Evolutionary conservation across 2,113 vertebrate genomes (phyloP).

Genomic region (Hippocampus guttulatus): DNA sequence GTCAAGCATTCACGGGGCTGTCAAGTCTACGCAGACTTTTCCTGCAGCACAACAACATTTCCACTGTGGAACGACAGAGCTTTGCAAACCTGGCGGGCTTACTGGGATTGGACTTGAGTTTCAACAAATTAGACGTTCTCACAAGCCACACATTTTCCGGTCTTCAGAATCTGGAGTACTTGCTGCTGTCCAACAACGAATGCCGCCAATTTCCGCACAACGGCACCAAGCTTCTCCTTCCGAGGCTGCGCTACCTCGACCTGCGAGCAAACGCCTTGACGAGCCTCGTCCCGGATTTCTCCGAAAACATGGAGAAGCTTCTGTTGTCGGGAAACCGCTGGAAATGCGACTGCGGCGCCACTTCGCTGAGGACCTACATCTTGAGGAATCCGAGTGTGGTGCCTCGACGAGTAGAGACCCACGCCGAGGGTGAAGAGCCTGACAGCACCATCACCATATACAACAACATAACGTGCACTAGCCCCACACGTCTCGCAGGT

Average conservation of each 20-base stretch:
- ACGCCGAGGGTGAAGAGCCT: conserved; percentile 79
- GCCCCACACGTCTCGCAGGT: conserved; percentile 71
- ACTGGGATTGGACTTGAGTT: conserved; percentile 83
- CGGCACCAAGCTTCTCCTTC: conserved; percentile 67
- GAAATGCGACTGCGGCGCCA: conserved; percentile 82
- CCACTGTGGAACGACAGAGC: conserved; percentile 76
- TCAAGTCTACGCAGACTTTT: conserved; percentile 86
- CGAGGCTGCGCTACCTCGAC: conserved; percentile 80
- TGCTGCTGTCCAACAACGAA: conserved; percentile 83
- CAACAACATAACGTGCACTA: conserved; percentile 90
- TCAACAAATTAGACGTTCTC: conserved; percentile 79
- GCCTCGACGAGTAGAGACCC: conserved; percentile 79
- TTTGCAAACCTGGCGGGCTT: conserved; percentile 80
- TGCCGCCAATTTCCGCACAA: conserved; percentile 71
- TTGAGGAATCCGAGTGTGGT: conserved; percentile 72
- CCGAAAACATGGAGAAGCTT: conserved; percentile 79
- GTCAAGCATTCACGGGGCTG: conserved; percentile 78
- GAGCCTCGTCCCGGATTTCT: conserved; percentile 67
- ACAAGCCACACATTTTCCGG: conserved; percentile 74
- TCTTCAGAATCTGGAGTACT: conserved; percentile 84
- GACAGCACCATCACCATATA: conserved; percentile 75
- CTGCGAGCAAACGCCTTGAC: conserved; percentile 79
- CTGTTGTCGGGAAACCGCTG: conserved; percentile 88
- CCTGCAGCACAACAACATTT: conserved; percentile 80
- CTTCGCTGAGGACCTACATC: conserved; percentile 77